Evolutionary conservation across 2,113 vertebrate genomes (phyloP), one percentile per base, ranked within the genome.

Genomic region (Shinisaurus crocodilurus): DNA sequence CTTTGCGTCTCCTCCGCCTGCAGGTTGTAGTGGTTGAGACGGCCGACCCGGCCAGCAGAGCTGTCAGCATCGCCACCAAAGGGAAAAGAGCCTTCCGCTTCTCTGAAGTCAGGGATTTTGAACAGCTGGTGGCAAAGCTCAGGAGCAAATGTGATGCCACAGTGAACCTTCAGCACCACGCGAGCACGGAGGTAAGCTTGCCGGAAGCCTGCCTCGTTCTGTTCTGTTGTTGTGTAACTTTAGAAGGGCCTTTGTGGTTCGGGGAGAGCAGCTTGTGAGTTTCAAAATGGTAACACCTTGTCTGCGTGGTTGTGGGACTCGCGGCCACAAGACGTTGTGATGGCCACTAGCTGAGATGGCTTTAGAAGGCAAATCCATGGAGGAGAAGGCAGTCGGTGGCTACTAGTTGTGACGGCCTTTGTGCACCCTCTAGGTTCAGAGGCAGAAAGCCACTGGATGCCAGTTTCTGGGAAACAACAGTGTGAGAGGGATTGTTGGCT

Each of bases 21-120:
- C 40, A 99, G 99, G 97, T 99, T 45, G 95, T 98, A 65, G 98
- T 97, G 63, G 96, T 99, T 60, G 99, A 99, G 95, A 98, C 97
- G 91, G 85, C 97, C 67, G 98, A 98, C 92, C 94, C 97, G 86
- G 92, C 95, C 92, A 98, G 90, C 96, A 98, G 97, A 93, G 97
- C 98, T 63, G 90, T 99, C 88, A 98, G 97, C 1, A 97, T 99
- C 91, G 98, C 97, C 77, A 97, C 98, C 91, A 98, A 98, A 82
- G 98, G 99, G 54, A 99, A 99, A 95, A 98, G 97, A 92, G 98
- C 98, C 43, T 97, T 99, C 94, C 98, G 98, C 70, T 99, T 99
- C 96, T 98, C 97, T 0, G 99, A 99, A 89, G 96, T 99, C 87
- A 97, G 97, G 79, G 98, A 99, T 95, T 98, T 97, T 45, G 98